Base-by-base conservation (phyloP, 2,113 vertebrate genomes). In the Rallus limicola region DNA sequence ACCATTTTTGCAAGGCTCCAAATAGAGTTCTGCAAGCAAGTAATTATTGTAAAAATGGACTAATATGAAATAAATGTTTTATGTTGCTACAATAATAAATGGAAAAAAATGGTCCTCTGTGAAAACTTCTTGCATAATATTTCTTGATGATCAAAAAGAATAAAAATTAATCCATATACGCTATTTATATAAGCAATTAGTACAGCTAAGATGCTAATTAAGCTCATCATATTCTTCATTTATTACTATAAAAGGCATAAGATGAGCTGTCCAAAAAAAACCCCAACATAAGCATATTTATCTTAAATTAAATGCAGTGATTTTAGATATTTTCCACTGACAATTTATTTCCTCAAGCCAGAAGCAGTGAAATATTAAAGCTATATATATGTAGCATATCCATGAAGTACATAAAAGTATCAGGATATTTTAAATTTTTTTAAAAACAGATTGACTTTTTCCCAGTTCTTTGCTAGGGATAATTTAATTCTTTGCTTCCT, bases 121-220 rank as follows among this genome's bases (percentile, higher is more conserved):
- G 48, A 70, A 85, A 89, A 82, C 86, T 77, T 53, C 12, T 87
- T 56, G 56, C 79, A 42, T 84, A 44, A 60, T 87, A 52, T 68
- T 76, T 88, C 44, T 76, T 36, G 25, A 79, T 52, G 52, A 88
- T 92, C 36, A 85, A 89, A 93, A 78, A 59, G 26, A 84, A 62
- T 14, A 91, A 84, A 89, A 82, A 87, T 42, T 9, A 86, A 69
- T 92, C 60, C 77, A 10, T 59, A 33, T 64, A 62, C 92, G 25
- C 13, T 92, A 48, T 91, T 89, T 92, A 58, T 82, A 58, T 28
- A 85, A 82, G 40, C 60, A 93, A 90, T 87, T 89, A 88, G 18
- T 82, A 74, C 33, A 80, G 31, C n/a, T 90, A 68, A 92, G 40
- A 82, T 74, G 48, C 8, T 91, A 94, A 92, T 94, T 95, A 72